A percentile compares a stretch with the other conserved stretches of the same genome.
Conservation (phyloP, 2,113 vertebrate species). For the Microtus pennsylvanicus region DNA sequence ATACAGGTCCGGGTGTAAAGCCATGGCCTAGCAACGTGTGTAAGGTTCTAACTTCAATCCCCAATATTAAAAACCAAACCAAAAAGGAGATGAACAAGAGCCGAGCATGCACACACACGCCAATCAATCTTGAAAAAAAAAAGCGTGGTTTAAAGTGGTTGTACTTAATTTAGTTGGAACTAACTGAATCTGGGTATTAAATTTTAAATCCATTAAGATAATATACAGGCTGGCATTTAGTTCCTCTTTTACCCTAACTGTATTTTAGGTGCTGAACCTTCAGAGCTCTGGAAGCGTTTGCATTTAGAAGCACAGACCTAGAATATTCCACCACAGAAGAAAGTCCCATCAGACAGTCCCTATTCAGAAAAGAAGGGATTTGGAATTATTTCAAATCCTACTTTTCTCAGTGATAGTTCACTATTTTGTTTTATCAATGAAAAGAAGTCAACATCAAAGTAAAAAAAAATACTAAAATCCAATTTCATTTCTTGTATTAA, state of each 20-base stretch:
- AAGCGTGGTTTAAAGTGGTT: neutral
- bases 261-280: neutral
- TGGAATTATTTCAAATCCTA: neutral
- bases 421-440: neutral
- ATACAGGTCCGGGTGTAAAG: neutral
- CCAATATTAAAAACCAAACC: neutral
- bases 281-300: accelerated
- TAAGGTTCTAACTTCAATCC: neutral
- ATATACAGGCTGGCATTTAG: neutral
- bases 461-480: neutral
- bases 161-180: accelerated
- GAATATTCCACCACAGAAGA: neutral
- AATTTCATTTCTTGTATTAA: neutral
- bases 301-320: neutral
- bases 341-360: neutral
- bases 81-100: neutral
- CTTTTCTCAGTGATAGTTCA: neutral
- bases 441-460: neutral
- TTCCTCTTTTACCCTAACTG: neutral
- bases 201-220: neutral
- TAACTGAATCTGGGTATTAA: neutral
- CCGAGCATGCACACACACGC: neutral
- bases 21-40: neutral
- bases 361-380: neutral
- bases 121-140: neutral